A percentile compares a stretch with the other conserved stretches of the same genome.
These are phyloP conservation scores for Somateria mollissima DNA, from an alignment of 2,797 vertebrate species.

Conservation along the genomic window DNA sequence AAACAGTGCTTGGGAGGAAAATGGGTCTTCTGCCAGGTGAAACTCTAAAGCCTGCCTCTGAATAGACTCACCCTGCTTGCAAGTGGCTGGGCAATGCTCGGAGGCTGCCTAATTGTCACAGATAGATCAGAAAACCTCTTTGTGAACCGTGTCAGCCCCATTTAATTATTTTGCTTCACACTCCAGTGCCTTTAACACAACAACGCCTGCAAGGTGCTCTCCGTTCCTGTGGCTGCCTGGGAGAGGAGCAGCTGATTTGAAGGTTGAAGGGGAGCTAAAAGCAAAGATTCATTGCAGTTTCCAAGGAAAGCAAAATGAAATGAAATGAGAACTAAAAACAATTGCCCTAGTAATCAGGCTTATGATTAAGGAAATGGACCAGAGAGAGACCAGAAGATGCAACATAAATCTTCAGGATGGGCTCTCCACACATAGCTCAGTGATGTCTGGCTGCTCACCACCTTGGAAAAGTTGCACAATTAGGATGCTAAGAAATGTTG, in stretches of 20 bases:
- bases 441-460: neutral
- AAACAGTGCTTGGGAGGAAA: neutral
- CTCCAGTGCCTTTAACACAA: conserved; percentile 5
- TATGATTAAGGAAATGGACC: conserved; percentile 16
- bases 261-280: neutral
- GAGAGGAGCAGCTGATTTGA: conserved; percentile 15
- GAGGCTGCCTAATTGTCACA: neutral
- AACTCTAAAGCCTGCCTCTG: neutral
- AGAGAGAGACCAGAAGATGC: neutral
- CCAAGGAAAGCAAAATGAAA: neutral
- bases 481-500: neutral
- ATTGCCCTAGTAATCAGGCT: neutral
- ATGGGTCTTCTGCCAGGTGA: neutral
- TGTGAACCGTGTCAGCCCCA: neutral
- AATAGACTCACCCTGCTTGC: fast-evolving
- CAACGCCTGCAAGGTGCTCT: conserved; percentile 24
- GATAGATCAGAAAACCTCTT: neutral
- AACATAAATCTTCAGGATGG: neutral
- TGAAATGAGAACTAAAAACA: neutral
- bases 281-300: neutral
- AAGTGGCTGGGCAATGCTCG: neutral
- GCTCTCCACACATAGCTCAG: neutral
- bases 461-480: neutral
- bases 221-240: neutral
- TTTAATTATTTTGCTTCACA: conserved; percentile 57